Evolutionary conservation across 53 echinoderm and acorn worm species (phyloP).

Genomic region (Astropecten irregularis): DNA sequence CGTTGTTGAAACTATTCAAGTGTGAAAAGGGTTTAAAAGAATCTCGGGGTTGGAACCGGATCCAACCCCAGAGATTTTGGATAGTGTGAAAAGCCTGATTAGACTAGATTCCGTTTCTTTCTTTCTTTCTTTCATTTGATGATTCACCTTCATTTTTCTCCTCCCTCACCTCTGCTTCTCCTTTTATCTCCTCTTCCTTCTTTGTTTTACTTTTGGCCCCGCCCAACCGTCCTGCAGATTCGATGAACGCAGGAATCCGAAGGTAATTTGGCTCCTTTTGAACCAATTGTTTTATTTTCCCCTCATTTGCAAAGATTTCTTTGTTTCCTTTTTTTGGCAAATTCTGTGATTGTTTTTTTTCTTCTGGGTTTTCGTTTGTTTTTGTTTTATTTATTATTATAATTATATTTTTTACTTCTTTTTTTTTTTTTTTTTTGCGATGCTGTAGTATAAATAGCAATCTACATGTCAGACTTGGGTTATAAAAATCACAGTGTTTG

Average conservation of each 20-base stretch:
- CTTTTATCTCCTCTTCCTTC: not conserved
- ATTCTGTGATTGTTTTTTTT: not conserved
- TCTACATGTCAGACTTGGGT: too few relatives aligned
- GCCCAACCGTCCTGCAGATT: conserved; percentile 32
- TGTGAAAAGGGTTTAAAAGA: too few relatives aligned
- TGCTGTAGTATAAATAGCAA: too few relatives aligned
- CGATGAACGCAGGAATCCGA: conserved; percentile 28
- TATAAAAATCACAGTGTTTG: too few relatives aligned
- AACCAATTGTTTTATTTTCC: too few relatives aligned
- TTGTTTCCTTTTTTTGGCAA: not conserved
- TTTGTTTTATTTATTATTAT: not conserved
- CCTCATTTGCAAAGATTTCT: not conserved
- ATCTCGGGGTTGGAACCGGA: too few relatives aligned
- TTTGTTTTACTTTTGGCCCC: conserved; percentile 3
- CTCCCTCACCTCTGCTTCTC: conserved; percentile 17
- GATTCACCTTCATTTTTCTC: conserved; percentile 34
- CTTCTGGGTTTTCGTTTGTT: not conserved
- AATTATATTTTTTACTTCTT: not conserved
- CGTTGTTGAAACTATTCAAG: too few relatives aligned
- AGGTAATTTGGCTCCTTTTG: conserved; percentile 24
- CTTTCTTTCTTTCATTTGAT: conserved; percentile 12
- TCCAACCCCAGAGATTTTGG: too few relatives aligned
- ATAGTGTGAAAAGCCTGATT: too few relatives aligned
- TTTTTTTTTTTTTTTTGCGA: not conserved
- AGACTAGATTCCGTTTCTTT: too few relatives aligned